phyloP scores from a whole-genome alignment of 2,797 vertebrate genomes.

The Melopsittacus undulatus region DNA sequence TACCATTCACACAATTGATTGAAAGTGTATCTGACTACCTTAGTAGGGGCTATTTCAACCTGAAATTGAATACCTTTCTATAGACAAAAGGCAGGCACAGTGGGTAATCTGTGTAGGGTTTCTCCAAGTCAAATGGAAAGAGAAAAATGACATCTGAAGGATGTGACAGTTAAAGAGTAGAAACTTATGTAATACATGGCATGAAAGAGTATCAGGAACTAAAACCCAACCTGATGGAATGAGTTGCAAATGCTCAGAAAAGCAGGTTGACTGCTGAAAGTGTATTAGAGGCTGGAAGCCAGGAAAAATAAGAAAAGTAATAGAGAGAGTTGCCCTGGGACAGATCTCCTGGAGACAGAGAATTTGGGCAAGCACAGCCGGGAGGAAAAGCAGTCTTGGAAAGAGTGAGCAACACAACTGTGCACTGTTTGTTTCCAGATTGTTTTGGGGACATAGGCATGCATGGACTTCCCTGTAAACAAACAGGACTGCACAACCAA shows the following conservation, averaged over 20 bases:
- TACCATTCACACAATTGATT: not conserved
- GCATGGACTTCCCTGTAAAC: not conserved
- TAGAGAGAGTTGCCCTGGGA: not conserved
- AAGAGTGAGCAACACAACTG: not conserved
- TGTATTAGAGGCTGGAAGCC: conserved; percentile 11
- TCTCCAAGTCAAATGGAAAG: not conserved
- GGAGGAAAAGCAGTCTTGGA: not conserved
- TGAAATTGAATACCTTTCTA: not conserved
- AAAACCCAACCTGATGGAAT: not conserved
- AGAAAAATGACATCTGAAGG: not conserved
- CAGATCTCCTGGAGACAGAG: not conserved
- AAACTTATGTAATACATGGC: not conserved
- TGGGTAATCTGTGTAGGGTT: not conserved
- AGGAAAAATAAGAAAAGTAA: conserved; percentile 15
- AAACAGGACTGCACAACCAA: not conserved
- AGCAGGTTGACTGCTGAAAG: not conserved
- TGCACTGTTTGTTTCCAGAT: not conserved
- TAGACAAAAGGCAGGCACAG: not conserved
- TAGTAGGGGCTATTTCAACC: not conserved
- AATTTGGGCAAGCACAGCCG: not conserved
- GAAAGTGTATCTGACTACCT: not conserved
- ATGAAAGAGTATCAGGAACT: not conserved
- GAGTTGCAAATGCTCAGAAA: not conserved
- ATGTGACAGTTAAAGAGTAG: not conserved
- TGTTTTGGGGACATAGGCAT: not conserved